These are phyloP conservation scores for Chrosomus eos DNA, from an alignment of 2,797 vertebrate genomes.

Conservation along the genomic window DNA sequence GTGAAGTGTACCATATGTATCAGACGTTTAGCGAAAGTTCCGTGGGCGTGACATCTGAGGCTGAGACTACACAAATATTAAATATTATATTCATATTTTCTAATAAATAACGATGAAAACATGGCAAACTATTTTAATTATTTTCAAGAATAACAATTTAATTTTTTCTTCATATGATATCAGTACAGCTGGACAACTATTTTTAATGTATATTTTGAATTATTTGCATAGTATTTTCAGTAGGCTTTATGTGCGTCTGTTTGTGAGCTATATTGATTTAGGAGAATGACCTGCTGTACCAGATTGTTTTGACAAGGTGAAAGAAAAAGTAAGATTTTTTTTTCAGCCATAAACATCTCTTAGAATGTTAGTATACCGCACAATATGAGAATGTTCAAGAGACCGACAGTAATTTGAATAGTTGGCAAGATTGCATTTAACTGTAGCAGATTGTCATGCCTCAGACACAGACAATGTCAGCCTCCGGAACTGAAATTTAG, in stretches of 20 bases:
- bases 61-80: no score
- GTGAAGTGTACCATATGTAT: no score
- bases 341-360: background rate
- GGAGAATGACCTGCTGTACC: background rate
- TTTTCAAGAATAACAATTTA: no score
- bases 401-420: background rate
- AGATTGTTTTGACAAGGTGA: constrained; percentile 7
- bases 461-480: no score
- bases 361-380: background rate
- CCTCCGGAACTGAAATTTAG: no score
- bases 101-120: no score
- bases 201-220: background rate
- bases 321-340: background rate
- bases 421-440: constrained; percentile 1
- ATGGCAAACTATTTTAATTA: no score
- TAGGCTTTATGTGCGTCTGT: background rate
- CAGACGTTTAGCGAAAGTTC: no score
- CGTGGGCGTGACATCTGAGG: no score
- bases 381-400: background rate
- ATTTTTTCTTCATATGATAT: no score
- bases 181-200: background rate
- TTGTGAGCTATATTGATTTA: constrained; percentile 11
- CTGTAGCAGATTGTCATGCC: background rate
- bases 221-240: background rate
- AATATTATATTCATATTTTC: no score